Evolutionary conservation across 2,888 invertebrate genomes (phyloP).

Genomic region (Tubulanus polymorphus): DNA sequence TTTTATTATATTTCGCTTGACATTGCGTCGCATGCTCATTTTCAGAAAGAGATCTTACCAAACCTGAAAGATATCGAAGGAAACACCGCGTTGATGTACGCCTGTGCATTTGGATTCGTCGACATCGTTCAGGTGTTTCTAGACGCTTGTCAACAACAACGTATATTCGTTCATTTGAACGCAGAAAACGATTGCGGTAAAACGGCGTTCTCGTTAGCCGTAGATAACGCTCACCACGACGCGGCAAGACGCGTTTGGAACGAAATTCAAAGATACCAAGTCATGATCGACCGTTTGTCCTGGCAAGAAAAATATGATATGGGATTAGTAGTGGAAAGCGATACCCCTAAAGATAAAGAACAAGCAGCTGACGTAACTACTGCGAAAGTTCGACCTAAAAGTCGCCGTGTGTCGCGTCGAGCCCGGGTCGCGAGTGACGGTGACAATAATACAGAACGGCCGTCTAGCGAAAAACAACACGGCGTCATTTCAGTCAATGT

Average conservation of each 20-base stretch:
- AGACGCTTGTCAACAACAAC: not conserved
- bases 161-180: not conserved
- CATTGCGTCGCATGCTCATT: no score
- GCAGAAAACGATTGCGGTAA: slow-evolving; percentile 1
- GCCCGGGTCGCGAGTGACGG: no score
- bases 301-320: not conserved
- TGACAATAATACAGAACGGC: no score
- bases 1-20: not conserved
- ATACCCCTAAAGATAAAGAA: no score
- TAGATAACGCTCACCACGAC: not conserved
- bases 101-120: not conserved
- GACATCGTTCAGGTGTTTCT: not conserved
- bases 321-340: not conserved
- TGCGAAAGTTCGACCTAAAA: no score
- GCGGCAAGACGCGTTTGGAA: not conserved
- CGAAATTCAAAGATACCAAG: not conserved
- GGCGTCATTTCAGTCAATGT: no score
- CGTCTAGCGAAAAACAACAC: no score
- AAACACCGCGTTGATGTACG: not conserved
- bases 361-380: no score
- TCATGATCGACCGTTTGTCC: not conserved
- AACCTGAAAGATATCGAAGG: not conserved
- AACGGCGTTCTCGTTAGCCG: not conserved
- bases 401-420: no score
- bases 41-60: not conserved